Evolutionary conservation across 2,888 invertebrate species (phyloP), one percentile per base, ranked within the genome.

Genomic region (Crocallis elinguaria): DNA sequence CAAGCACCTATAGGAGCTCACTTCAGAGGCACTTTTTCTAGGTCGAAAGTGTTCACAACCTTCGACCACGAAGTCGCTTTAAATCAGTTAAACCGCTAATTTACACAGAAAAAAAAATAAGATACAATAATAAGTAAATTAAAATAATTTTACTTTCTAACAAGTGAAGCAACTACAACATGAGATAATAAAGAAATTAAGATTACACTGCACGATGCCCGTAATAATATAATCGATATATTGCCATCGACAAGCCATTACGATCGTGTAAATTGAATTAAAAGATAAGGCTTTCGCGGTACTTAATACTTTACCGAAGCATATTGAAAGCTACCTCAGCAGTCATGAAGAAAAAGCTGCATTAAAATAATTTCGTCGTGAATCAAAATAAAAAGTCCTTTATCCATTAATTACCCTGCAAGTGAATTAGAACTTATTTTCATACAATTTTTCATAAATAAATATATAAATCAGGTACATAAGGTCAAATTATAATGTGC

Each of bases 201-300:
- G 82, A 86, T 86, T 70, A 69, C 17, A 17, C 71, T 67, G 71
- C 62, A 66, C 68, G 84, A 83, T 86, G 86, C 73, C 62, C 17
- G 59, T 61, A 71, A 74, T 79, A 75, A 80, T 79, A 84, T 78
- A 69, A 75, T 58, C 76, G 70, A 84, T 86, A 85, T 82, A 85
- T 85, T 75, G 80, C 75, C 69, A 75, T 78, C 73, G 80, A 83
- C 81, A 79, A 75, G 78, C 66, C 62, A 72, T 75, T 76, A 30
- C 8, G 37, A 73, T 76, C 43, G 21, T 84, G 82, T 85, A 86
- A 85, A 86, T 86, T 86, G 80, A 87, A 87, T 87, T 86, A 85
- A 82, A 81, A 85, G 86, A 88, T 87, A 29, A 87, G 84, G 77
- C 73, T 75, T 80, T 82, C 62, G 77, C 76, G 73, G 16, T 8